Conservation (phyloP, 2,888 invertebrate genomes). For the Eudemis profundana region DNA sequence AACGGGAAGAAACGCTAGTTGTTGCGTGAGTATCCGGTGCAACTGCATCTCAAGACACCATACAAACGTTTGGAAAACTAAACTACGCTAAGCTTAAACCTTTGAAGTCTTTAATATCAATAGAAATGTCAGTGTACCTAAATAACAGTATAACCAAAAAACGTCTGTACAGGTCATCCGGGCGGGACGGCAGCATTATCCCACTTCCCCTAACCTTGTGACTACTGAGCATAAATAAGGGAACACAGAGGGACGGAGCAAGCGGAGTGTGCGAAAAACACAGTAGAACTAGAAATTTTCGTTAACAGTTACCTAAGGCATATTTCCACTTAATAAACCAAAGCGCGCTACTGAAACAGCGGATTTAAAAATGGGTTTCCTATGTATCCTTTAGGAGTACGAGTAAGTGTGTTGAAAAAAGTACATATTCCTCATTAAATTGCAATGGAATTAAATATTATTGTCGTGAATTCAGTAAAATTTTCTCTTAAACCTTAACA, state of each 20-base stretch:
- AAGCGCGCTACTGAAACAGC: too few species aligned
- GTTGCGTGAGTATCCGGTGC: background rate
- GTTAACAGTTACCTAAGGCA: too few species aligned
- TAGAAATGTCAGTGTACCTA: constrained; percentile 23
- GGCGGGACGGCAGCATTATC: constrained; percentile 18
- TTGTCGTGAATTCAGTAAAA: too few species aligned
- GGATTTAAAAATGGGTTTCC: too few species aligned
- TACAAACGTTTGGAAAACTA: constrained; percentile 38
- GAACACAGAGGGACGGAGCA: constrained; percentile 5
- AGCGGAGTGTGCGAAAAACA: background rate
- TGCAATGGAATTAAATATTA: too few species aligned
- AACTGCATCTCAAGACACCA: constrained; percentile 21
- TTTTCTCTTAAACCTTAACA: too few species aligned
- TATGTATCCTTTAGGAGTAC: too few species aligned
- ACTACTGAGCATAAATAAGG: constrained; percentile 27
- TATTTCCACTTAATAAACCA: too few species aligned
- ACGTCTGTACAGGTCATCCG: constrained; percentile 32
- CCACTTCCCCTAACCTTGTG: constrained; percentile 31
- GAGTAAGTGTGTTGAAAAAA: too few species aligned
- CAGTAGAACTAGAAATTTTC: too few species aligned
- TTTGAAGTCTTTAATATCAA: constrained; percentile 30
- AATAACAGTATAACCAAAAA: constrained; percentile 26
- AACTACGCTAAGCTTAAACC: constrained; percentile 18
- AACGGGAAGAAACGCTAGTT: too few species aligned
- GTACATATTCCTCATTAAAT: too few species aligned